Conservation (phyloP, 2,113 vertebrate species). For the Pachycephala philippinensis region DNA sequence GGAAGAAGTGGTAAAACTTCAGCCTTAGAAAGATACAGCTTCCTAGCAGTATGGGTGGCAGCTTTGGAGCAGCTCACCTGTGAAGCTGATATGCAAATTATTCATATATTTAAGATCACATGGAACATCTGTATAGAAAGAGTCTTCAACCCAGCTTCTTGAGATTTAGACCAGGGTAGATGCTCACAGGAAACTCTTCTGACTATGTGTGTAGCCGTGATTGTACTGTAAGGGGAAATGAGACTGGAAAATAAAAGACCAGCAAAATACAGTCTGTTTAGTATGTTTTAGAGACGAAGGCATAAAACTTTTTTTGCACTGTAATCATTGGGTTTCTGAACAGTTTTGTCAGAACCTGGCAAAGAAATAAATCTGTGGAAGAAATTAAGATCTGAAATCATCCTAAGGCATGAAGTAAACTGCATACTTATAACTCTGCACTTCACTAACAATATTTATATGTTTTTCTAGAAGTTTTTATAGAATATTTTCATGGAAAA, state of each 20-base stretch:
- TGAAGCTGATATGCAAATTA: neutral
- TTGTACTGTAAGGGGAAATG: neutral
- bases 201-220: neutral
- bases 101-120: neutral
- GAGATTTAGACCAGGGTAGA: neutral
- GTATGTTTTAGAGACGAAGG: neutral
- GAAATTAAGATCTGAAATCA: constrained; percentile 2
- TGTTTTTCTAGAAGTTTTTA: neutral
- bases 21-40: neutral
- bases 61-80: neutral
- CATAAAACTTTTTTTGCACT: neutral
- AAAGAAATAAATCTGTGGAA: neutral
- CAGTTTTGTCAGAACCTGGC: neutral
- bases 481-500: neutral
- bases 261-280: neutral
- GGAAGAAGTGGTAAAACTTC: neutral
- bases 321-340: neutral
- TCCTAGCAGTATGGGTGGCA: neutral
- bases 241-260: neutral
- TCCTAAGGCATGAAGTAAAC: neutral
- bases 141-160: neutral
- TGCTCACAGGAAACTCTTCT: neutral
- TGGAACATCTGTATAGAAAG: neutral
- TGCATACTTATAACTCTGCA: neutral
- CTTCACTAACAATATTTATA: neutral